Evolutionary conservation across 2,113 vertebrate species (phyloP).

Genomic region (Mirounga angustirostris): DNA sequence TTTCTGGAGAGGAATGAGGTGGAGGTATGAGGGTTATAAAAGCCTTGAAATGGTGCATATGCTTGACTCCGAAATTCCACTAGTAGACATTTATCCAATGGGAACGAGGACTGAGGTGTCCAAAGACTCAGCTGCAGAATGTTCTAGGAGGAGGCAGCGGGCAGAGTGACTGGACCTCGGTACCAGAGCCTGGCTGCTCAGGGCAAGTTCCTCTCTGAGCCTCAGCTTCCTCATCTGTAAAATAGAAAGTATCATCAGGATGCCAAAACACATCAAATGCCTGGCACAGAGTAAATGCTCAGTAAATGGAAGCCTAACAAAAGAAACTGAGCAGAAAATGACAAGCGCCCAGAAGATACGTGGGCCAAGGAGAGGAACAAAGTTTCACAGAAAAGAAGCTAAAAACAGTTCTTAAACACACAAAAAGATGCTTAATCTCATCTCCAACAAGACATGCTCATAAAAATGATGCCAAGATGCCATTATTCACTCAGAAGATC

Average conservation of each 20-base stretch:
- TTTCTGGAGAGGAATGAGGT: not conserved
- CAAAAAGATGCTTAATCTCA: not conserved
- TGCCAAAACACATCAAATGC: not conserved
- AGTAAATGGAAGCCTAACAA: not conserved
- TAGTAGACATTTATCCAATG: not conserved
- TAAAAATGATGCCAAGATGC: not conserved
- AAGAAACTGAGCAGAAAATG: not conserved
- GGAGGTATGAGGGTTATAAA: not conserved
- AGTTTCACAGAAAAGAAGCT: not conserved
- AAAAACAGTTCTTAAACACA: not conserved
- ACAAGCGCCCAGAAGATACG: not conserved
- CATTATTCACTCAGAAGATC: not conserved
- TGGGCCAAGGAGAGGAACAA: not conserved
- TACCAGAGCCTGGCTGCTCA: not conserved
- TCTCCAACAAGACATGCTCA: not conserved
- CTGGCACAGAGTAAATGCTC: not conserved
- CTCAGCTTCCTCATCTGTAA: conserved; percentile 51
- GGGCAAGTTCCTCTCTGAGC: not conserved
- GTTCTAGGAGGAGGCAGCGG: not conserved
- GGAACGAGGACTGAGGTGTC: not conserved
- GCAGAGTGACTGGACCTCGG: not conserved
- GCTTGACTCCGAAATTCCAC: not conserved
- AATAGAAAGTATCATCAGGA: not conserved
- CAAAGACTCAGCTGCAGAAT: not conserved
- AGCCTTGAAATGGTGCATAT: not conserved